Evolutionary conservation across 1,140 invertebrate species (phyloP).

Genomic region (Parasteatoda tepidariorum): DNA sequence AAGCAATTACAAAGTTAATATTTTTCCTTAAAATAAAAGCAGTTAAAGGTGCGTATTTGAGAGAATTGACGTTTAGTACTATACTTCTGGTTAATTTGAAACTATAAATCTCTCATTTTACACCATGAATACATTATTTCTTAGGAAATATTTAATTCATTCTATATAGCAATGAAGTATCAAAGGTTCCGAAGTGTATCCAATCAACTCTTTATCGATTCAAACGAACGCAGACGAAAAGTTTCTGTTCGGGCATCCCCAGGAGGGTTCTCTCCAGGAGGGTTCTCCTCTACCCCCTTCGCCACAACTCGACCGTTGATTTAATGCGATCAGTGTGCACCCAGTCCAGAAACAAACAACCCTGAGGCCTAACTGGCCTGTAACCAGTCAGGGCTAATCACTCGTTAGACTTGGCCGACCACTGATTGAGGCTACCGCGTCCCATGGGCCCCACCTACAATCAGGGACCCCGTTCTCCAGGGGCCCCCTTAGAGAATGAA

Average conservation of each 20-base stretch:
- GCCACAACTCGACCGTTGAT: not conserved
- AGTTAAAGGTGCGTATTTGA: too few relatives aligned
- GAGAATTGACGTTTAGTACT: too few relatives aligned
- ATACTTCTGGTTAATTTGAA: too few relatives aligned
- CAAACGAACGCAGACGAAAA: not conserved
- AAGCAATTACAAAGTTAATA: too few relatives aligned
- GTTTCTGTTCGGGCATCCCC: too few relatives aligned
- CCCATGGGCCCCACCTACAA: slow-evolving; percentile 7
- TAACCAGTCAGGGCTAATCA: slow-evolving; percentile 52
- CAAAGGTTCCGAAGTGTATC: not conserved
- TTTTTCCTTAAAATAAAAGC: too few relatives aligned
- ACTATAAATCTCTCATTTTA: too few relatives aligned
- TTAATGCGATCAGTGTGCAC: slow-evolving; percentile 8
- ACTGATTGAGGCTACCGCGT: slow-evolving; percentile 6
- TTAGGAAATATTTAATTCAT: too few relatives aligned
- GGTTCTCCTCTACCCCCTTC: not conserved
- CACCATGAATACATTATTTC: too few relatives aligned
- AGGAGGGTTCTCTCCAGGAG: not conserved
- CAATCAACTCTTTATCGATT: not conserved
- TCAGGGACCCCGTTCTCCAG: slow-evolving; percentile 9
- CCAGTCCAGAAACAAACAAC: slow-evolving; percentile 2
- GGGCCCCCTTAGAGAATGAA: slow-evolving; percentile 1
- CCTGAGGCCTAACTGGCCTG: not conserved
- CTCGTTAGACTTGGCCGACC: slow-evolving; percentile 31
- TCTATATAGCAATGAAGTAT: too few relatives aligned